Percentiles rank a stretch among this genome's conserved stretches.
These are phyloP conservation scores for Medauroidea extradentata DNA, from an alignment of 1,140 invertebrate species.

Conservation along the genomic window DNA sequence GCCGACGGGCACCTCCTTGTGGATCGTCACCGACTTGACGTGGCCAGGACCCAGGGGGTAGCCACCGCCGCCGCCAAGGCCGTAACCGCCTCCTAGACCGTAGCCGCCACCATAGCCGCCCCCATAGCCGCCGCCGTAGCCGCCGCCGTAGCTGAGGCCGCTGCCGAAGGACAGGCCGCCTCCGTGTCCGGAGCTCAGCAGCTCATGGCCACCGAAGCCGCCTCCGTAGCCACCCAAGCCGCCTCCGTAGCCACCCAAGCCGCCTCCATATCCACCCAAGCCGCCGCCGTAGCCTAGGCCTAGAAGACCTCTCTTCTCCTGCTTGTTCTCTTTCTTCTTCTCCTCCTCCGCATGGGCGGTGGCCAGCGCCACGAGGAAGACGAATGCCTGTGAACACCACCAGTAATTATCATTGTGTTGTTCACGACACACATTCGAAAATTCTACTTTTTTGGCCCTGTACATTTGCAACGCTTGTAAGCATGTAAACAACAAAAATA, in stretches of 20 bases:
- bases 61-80: conserved; percentile 23
- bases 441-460: too few species aligned
- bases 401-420: too few species aligned
- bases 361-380: neutral
- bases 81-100: neutral
- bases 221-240: neutral
- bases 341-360: neutral
- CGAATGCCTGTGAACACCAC: neutral
- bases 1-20: conserved; percentile 42
- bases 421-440: too few species aligned
- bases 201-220: neutral
- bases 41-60: conserved; percentile 35
- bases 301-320: neutral
- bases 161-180: conserved; percentile 3
- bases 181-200: neutral
- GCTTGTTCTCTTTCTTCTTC: neutral
- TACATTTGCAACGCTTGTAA: too few species aligned
- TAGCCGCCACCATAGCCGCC: conserved; percentile 4
- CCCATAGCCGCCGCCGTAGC: neutral
- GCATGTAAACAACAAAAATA: too few species aligned
- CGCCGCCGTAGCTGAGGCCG: neutral
- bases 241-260: neutral
- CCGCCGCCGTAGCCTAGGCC: conserved; percentile 4
- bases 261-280: neutral
- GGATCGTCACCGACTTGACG: conserved; percentile 44